These are phyloP conservation scores for Zoanthus sociatus DNA, from an alignment of 92 coral and sea anemone genomes.

Conservation along the genomic window DNA sequence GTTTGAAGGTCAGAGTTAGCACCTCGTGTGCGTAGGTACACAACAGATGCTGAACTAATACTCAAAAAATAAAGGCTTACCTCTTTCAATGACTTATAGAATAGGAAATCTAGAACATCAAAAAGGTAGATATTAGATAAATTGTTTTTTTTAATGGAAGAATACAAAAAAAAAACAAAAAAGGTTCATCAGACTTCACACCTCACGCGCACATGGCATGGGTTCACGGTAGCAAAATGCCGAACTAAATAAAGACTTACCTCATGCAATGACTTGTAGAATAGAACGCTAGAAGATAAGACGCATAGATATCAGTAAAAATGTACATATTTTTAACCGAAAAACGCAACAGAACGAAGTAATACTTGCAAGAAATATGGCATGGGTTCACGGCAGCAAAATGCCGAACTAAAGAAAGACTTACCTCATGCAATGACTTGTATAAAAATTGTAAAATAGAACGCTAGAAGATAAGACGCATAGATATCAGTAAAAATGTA, in stretches of 20 bases:
- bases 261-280: conserved; percentile 44
- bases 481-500: conserved; percentile 26
- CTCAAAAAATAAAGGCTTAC: not conserved
- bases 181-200: conserved; percentile 40
- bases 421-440: conserved; percentile 45
- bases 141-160: conserved; percentile 11
- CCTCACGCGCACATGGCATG: conserved; percentile 38
- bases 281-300: conserved; percentile 44
- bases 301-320: conserved; percentile 31
- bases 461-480: conserved; percentile 45
- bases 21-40: conserved; percentile 41
- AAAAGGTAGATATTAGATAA: conserved; percentile 36
- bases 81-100: conserved; percentile 13
- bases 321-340: conserved; percentile 1
- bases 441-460: conserved; percentile 6
- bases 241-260: conserved; percentile 42
- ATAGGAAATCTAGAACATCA: conserved; percentile 35
- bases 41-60: conserved; percentile 16
- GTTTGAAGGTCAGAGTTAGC: conserved; percentile 39
- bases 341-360: conserved; percentile 44
- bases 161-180: conserved; percentile 17
- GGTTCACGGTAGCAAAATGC: conserved; percentile 35
- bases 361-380: conserved; percentile 48
- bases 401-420: conserved; percentile 37
- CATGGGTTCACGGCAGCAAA: too few species aligned